phyloP scores from a whole-genome alignment of 1,140 invertebrate species.

The Drosophila pectinifera region DNA sequence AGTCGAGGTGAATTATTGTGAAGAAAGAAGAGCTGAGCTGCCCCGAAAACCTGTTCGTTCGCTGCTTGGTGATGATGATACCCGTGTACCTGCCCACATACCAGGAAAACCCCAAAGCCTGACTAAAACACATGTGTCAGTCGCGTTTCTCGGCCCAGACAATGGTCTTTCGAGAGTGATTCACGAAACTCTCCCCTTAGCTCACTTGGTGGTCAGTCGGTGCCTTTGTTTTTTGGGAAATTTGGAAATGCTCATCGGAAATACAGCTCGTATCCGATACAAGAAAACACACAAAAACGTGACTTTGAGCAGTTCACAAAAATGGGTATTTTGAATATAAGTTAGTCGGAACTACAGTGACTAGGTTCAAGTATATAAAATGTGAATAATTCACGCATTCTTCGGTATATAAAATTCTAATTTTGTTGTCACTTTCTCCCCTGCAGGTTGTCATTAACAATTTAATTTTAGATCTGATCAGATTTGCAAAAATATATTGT shows the following conservation, averaged over 20 bases:
- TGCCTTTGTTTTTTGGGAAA: constrained; percentile 33
- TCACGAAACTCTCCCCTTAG: constrained; percentile 70
- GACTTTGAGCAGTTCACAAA: constrained; percentile 1
- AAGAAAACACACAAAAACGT: constrained; percentile 16
- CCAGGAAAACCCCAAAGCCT: constrained; percentile 74
- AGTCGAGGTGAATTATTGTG: constrained; percentile 18
- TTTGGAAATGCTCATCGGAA: constrained; percentile 50
- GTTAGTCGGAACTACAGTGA: constrained; percentile 7
- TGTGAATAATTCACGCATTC: not conserved
- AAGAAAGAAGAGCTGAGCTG: constrained; percentile 34
- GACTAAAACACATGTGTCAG: constrained; percentile 76
- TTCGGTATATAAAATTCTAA: not conserved
- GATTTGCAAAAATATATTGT: constrained; percentile 10
- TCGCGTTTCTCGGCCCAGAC: constrained; percentile 60
- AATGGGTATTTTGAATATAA: constrained; percentile 12
- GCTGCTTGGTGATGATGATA: not conserved
- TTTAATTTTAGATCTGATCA: constrained; percentile 10
- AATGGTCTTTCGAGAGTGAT: constrained; percentile 57
- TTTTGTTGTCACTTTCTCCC: constrained; percentile 1
- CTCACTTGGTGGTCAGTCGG: constrained; percentile 37
- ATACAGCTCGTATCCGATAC: constrained; percentile 19
- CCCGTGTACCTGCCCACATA: constrained; percentile 56
- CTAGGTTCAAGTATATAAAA: not conserved
- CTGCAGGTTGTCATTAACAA: not conserved
- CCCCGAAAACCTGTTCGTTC: constrained; percentile 65